These are phyloP conservation scores for Psittacula cyanocephala DNA, from an alignment of 2,113 vertebrate species.

Conservation along the genomic window DNA sequence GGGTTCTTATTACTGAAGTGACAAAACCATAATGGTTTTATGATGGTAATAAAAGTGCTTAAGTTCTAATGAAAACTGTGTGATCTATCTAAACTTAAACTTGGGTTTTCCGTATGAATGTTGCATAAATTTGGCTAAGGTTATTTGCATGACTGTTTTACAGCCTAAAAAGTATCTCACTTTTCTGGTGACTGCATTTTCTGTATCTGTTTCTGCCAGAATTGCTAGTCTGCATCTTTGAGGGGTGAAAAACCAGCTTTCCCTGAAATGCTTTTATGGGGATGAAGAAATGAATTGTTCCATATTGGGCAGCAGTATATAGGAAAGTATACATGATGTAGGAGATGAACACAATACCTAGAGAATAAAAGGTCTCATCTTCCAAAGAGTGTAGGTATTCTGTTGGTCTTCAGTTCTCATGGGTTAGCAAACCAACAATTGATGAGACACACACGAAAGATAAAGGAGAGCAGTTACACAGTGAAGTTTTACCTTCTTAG, in stretches of 20 bases:
- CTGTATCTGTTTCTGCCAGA: background rate
- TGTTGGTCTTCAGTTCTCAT: background rate
- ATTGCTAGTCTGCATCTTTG: background rate
- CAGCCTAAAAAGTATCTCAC: background rate
- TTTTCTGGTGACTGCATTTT: background rate
- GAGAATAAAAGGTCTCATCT: background rate
- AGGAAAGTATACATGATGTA: background rate
- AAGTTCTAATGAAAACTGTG: background rate
- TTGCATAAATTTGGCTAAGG: background rate
- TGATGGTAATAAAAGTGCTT: background rate
- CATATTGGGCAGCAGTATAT: rapidly evolving
- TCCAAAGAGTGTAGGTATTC: background rate
- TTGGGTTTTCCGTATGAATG: background rate
- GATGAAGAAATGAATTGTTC: background rate
- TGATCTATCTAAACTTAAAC: background rate
- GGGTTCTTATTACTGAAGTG: background rate
- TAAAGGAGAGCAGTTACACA: background rate
- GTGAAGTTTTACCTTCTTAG: background rate
- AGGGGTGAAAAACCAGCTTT: background rate
- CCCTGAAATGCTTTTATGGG: background rate
- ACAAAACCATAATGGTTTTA: rapidly evolving
- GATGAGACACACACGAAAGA: too few species aligned
- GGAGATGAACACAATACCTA: background rate
- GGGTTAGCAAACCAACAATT: background rate
- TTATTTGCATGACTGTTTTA: background rate